Conservation (phyloP, 2,113 vertebrate species). For the Spheniscus mendiculus region DNA sequence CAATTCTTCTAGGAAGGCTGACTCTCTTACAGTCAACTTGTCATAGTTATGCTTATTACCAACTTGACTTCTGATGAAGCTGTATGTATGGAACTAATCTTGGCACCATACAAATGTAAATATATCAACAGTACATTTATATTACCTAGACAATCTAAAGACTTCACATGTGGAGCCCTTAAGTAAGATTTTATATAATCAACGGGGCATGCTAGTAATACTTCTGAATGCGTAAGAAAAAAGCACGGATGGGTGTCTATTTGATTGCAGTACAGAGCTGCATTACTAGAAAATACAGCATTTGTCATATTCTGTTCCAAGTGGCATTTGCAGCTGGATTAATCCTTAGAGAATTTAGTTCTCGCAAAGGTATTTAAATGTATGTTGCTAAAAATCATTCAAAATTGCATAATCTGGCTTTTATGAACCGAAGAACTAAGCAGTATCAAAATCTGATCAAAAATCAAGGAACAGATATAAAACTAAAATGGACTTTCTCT, state of each 20-base stretch:
- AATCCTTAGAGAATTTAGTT: background rate
- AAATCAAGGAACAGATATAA: background rate
- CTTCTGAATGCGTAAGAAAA: background rate
- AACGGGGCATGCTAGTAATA: background rate
- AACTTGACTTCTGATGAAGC: background rate
- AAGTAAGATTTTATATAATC: background rate
- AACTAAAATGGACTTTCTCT: background rate
- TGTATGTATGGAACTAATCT: background rate
- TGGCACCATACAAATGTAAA: background rate
- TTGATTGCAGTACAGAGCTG: background rate
- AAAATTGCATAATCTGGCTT: background rate
- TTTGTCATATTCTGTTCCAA: background rate
- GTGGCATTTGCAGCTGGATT: background rate
- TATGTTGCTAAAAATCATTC: background rate
- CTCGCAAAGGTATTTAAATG: background rate
- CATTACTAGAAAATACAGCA: background rate
- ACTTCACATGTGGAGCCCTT: background rate
- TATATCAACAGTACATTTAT: background rate
- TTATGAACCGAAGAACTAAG: background rate
- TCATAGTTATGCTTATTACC: background rate
- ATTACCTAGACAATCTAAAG: background rate
- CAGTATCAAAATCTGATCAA: background rate
- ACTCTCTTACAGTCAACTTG: background rate
- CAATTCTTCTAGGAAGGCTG: background rate
- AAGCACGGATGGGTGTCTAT: background rate